Evolutionary conservation across 2,113 vertebrate genomes (phyloP).

Genomic region (Uropsilus gracilis): DNA sequence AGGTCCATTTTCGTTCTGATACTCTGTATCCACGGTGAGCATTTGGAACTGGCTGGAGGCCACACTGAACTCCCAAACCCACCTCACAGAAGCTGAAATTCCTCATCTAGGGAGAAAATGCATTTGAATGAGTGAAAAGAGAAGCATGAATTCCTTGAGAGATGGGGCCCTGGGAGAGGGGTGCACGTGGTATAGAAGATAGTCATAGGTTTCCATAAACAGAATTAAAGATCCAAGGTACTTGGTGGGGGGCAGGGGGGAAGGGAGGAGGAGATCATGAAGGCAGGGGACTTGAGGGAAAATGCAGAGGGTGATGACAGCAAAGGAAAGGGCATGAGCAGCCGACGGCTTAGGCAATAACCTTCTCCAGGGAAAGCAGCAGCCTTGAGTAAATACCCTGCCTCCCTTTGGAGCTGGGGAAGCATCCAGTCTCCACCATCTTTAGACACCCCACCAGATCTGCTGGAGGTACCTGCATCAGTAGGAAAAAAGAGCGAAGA

Average conservation of each 20-base stretch:
- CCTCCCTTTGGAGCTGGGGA: background rate
- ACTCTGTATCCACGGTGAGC: background rate
- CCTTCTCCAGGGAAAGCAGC: background rate
- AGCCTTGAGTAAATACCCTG: background rate
- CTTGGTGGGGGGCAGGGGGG: background rate
- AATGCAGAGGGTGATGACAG: background rate
- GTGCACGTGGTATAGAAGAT: background rate
- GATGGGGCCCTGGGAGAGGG: background rate
- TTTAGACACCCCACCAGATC: background rate
- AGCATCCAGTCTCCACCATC: background rate
- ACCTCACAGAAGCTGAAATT: background rate
- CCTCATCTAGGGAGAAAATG: background rate
- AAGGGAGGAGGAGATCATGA: rapidly evolving
- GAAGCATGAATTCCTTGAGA: background rate
- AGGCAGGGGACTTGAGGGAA: background rate
- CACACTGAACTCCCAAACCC: background rate
- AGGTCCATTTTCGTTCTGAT: background rate
- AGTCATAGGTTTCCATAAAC: background rate
- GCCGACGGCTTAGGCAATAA: background rate
- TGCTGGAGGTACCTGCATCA: background rate
- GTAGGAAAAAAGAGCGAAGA: background rate
- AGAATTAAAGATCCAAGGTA: background rate
- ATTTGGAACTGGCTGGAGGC: background rate
- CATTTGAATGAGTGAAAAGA: slow-evolving; percentile 8
- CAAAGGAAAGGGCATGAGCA: background rate